phyloP scores from a whole-genome alignment of 1,140 invertebrate species.

The Luehdorfia chinensis region DNA sequence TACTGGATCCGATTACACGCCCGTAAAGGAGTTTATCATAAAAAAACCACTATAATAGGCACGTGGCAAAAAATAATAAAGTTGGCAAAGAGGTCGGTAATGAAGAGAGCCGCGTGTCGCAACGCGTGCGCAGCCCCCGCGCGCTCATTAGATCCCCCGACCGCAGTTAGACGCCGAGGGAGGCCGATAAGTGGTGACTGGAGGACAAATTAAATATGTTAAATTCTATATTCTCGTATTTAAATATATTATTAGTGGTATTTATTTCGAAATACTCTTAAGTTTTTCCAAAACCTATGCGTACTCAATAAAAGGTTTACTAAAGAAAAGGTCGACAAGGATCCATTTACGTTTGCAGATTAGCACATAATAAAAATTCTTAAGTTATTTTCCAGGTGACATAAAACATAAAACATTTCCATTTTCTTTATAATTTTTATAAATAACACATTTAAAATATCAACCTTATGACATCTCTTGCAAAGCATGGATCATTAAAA shows the following conservation, averaged over 20 bases:
- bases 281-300: too few relatives aligned
- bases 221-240: too few relatives aligned
- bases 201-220: conserved; percentile 3
- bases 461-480: too few relatives aligned
- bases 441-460: conserved; percentile 13
- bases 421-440: background rate
- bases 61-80: conserved; percentile 67
- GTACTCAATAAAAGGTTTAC: too few relatives aligned
- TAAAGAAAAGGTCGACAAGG: too few relatives aligned
- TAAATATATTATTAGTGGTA: too few relatives aligned
- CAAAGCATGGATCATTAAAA: too few relatives aligned
- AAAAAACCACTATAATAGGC: conserved; percentile 60
- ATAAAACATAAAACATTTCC: too few relatives aligned
- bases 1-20: conserved; percentile 58
- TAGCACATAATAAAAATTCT: too few relatives aligned
- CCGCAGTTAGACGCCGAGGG: conserved; percentile 24
- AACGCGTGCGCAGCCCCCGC: conserved; percentile 32
- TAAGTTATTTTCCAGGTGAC: background rate
- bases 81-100: conserved; percentile 55
- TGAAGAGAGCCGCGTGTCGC: conserved; percentile 55
- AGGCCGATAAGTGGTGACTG: background rate
- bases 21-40: conserved; percentile 44
- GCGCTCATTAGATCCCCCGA: conserved; percentile 36
- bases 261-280: too few relatives aligned
- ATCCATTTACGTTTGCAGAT: too few relatives aligned